phyloP scores from a whole-genome alignment of 2,888 invertebrate genomes.

The Drosophila sordidapex region DNA sequence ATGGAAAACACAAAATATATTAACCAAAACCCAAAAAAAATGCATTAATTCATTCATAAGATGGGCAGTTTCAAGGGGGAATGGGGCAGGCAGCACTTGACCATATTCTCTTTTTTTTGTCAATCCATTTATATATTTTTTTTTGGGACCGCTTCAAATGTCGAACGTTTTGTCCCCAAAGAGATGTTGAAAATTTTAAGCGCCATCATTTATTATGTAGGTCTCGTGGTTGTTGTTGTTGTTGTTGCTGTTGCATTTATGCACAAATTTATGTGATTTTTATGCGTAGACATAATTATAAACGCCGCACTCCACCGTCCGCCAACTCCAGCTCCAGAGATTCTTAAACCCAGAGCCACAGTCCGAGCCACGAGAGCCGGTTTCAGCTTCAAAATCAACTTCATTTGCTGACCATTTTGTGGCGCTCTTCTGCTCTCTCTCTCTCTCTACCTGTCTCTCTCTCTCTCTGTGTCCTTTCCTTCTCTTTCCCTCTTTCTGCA shows the following conservation, averaged over 20 bases:
- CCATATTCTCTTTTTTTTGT: conserved; percentile 41
- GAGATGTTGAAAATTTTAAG: conserved; percentile 81
- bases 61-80: conserved; percentile 17
- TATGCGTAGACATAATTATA: conserved; percentile 84
- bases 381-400: conserved; percentile 41
- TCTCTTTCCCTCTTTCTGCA: conserved; percentile 3
- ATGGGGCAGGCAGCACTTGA: conserved; percentile 56
- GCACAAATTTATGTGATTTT: conserved; percentile 84
- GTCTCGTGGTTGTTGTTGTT: conserved; percentile 49
- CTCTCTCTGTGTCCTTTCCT: background rate
- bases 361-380: conserved; percentile 21
- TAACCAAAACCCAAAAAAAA: conserved; percentile 37
- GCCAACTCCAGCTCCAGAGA: conserved; percentile 28
- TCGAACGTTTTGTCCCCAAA: conserved; percentile 72
- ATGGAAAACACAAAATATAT: conserved; percentile 49
- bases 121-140: conserved; percentile 14
- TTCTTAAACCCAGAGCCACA: conserved; percentile 34
- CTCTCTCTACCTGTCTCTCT: conserved; percentile 7
- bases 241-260: conserved; percentile 72
- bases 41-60: conserved; percentile 77
- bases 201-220: conserved; percentile 84
- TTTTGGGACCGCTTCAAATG: conserved; percentile 61
- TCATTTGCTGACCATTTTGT: conserved; percentile 59
- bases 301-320: conserved; percentile 53
- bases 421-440: conserved; percentile 14